These are phyloP conservation scores for Callospermophilus lateralis DNA, from an alignment of 2,113 vertebrate genomes.

Conservation along the genomic window DNA sequence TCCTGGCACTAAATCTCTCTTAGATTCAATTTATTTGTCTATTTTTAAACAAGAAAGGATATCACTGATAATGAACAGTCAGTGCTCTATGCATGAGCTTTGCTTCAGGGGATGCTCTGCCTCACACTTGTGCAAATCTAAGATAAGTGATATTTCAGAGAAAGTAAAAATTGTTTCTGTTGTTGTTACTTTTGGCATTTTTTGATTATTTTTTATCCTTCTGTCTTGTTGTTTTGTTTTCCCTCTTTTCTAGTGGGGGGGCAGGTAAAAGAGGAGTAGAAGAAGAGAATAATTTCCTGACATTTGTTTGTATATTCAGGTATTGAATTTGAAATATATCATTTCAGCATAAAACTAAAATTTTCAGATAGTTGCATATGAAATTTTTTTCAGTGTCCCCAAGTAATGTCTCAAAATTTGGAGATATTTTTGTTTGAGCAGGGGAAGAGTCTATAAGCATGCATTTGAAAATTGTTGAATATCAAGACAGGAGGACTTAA, in stretches of 20 bases:
- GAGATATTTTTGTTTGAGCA: not conserved
- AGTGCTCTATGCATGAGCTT: not conserved
- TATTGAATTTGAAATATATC: not conserved
- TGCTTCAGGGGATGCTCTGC: not conserved
- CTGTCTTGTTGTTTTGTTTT: not conserved
- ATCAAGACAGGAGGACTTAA: not conserved
- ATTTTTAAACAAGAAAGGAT: not conserved
- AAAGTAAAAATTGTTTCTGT: not conserved
- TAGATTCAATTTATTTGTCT: not conserved
- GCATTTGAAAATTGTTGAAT: not conserved
- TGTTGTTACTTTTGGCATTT: not conserved
- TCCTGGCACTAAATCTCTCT: fast-evolving
- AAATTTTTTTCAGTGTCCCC: not conserved
- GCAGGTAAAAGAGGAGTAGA: not conserved
- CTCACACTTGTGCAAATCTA: not conserved
- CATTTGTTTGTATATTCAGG: not conserved
- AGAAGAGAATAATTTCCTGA: not conserved
- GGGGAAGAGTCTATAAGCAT: fast-evolving
- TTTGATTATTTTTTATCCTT: not conserved
- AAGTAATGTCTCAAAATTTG: not conserved
- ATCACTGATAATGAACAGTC: not conserved
- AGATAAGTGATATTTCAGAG: not conserved
- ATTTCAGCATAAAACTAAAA: not conserved
- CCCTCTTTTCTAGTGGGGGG: not conserved
- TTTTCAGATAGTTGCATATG: not conserved